A percentile compares a stretch with the other conserved stretches of the same genome.
These are phyloP conservation scores for Microplitis mediator DNA, from an alignment of 1,140 invertebrate genomes.

Conservation along the genomic window DNA sequence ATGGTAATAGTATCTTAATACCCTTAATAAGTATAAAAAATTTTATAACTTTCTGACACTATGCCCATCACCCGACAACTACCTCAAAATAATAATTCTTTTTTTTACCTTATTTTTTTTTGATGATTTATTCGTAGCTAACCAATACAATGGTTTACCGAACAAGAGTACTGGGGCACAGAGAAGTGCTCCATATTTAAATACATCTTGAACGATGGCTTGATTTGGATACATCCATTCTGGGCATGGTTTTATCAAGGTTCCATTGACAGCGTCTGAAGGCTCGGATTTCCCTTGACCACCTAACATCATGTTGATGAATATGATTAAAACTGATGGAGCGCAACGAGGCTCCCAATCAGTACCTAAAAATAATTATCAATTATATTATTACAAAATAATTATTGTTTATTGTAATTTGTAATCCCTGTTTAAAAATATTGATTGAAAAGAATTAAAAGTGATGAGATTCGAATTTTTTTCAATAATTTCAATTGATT, in stretches of 20 bases:
- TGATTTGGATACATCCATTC: conserved; percentile 77
- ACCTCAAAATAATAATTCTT: no score
- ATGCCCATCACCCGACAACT: no score
- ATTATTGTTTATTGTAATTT: not conserved
- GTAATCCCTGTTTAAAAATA: no score
- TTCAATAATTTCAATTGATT: no score
- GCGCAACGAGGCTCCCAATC: conserved; percentile 66
- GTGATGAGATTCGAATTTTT: no score
- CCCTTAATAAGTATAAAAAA: no score
- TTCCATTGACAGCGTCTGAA: not conserved
- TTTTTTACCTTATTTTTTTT: conserved; percentile 26
- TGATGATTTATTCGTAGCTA: conserved; percentile 37
- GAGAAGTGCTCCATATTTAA: conserved; percentile 76
- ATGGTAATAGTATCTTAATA: no score
- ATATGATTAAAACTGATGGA: conserved; percentile 85
- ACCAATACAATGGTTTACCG: conserved; percentile 85
- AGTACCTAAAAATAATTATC: conserved; percentile 1
- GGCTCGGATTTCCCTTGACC: conserved; percentile 49
- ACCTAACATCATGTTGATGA: conserved; percentile 92
- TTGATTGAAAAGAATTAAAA: no score
- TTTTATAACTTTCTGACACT: no score
- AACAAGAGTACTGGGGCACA: conserved; percentile 94
- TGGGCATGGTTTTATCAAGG: conserved; percentile 33
- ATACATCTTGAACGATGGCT: conserved; percentile 71
- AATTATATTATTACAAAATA: not conserved